These are phyloP conservation scores for Ceratothoa steindachneri DNA, from an alignment of 2,888 invertebrate species.

Conservation along the genomic window DNA sequence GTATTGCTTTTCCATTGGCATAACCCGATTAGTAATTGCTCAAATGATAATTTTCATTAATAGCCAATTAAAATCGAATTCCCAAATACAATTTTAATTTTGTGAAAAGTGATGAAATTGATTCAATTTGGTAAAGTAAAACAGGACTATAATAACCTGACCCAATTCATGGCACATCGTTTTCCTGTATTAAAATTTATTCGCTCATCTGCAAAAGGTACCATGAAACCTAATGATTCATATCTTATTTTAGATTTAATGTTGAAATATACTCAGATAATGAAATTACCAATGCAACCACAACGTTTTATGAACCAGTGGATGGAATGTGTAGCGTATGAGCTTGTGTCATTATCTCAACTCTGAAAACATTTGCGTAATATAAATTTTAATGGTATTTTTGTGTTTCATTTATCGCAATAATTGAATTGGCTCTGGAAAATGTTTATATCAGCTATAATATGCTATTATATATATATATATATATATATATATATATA, in stretches of 20 bases:
- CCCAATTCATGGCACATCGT: not conserved
- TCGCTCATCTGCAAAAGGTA: not conserved
- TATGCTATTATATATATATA: too few relatives aligned
- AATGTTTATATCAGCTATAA: too few relatives aligned
- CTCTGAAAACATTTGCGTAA: too few relatives aligned
- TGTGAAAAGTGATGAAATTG: not conserved
- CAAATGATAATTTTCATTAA: not conserved
- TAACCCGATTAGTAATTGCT: not conserved
- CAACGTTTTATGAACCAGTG: not conserved
- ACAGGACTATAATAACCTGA: not conserved
- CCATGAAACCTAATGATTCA: not conserved
- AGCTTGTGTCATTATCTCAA: too few relatives aligned
- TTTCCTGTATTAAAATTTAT: not conserved
- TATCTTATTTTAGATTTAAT: not conserved
- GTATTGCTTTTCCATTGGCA: too few relatives aligned
- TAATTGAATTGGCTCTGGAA: too few relatives aligned
- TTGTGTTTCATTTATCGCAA: too few relatives aligned
- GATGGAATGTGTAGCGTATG: too few relatives aligned
- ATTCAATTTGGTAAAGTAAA: not conserved
- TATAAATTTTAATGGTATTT: too few relatives aligned
- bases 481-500: too few relatives aligned
- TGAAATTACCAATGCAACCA: not conserved
- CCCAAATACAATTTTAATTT: not conserved
- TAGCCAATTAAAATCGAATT: not conserved
- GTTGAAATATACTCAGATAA: not conserved